phyloP scores from a whole-genome alignment of 2,888 invertebrate genomes.

The Periphyllus acericola region DNA sequence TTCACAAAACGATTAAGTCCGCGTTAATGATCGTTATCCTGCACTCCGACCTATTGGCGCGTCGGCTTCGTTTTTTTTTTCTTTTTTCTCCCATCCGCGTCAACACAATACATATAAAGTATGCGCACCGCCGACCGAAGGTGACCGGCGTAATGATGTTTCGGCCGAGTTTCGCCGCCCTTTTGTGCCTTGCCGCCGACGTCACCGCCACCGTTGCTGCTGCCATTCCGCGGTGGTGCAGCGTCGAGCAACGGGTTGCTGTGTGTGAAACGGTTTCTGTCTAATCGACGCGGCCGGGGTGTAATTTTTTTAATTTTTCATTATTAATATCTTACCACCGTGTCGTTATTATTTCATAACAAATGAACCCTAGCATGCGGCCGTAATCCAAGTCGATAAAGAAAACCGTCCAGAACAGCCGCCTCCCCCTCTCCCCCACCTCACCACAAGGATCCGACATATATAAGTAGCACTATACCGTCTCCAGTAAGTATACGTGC shows the following conservation, averaged over 20 bases:
- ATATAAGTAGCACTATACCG: too few species aligned
- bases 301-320: neutral
- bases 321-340: neutral
- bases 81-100: neutral
- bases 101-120: neutral
- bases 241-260: slow-evolving; percentile 10
- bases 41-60: slow-evolving; percentile 20
- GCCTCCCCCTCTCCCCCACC: too few species aligned
- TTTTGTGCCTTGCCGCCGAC: slow-evolving; percentile 15
- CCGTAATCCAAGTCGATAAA: too few species aligned
- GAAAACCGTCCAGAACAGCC: too few species aligned
- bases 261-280: neutral
- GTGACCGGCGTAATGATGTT: slow-evolving; percentile 55
- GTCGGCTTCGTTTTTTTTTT: slow-evolving; percentile 9
- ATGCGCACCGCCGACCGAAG: neutral
- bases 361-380: neutral
- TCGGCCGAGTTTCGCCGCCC: slow-evolving; percentile 19
- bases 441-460: too few species aligned
- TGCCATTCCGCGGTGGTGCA: neutral
- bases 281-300: slow-evolving; percentile 1
- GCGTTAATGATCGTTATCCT: slow-evolving; percentile 32
- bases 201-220: neutral
- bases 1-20: slow-evolving; percentile 42
- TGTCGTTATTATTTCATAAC: neutral
- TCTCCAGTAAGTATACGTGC: too few species aligned